These are phyloP conservation scores for Trisateles emortualis DNA, from an alignment of 2,888 invertebrate species.

Conservation along the genomic window DNA sequence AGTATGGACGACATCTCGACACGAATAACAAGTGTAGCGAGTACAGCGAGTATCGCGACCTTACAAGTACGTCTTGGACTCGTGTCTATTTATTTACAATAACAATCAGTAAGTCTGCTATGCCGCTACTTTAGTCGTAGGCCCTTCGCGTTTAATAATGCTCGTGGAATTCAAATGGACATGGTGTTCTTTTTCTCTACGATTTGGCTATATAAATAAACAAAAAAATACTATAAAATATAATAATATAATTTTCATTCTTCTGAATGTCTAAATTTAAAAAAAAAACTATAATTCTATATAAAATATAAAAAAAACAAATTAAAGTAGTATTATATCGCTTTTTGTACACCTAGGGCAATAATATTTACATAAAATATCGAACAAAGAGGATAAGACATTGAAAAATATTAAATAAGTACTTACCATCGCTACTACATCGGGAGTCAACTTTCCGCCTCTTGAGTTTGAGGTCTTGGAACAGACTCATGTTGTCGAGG, in stretches of 20 bases:
- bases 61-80: conserved; percentile 19
- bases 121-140: not conserved
- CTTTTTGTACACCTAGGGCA: too few species aligned
- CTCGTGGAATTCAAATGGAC: conserved; percentile 11
- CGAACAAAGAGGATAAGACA: not conserved
- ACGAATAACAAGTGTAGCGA: conserved; percentile 67
- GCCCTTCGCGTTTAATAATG: conserved; percentile 22
- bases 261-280: too few species aligned
- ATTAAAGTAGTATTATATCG: too few species aligned
- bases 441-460: conserved; percentile 98
- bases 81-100: conserved; percentile 35
- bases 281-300: too few species aligned
- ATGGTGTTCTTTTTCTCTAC: conserved; percentile 40
- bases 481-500: conserved; percentile 99
- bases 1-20: conserved; percentile 53
- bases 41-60: conserved; percentile 23
- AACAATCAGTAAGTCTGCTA: conserved; percentile 23
- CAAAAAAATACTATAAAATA: not conserved
- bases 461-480: conserved; percentile 99
- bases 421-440: conserved; percentile 97
- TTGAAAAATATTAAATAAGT: not conserved
- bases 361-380: not conserved
- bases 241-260: not conserved
- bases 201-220: not conserved
- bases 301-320: too few species aligned